Conservation (phyloP, 2,113 vertebrate species). For the Okapia johnstoni region DNA sequence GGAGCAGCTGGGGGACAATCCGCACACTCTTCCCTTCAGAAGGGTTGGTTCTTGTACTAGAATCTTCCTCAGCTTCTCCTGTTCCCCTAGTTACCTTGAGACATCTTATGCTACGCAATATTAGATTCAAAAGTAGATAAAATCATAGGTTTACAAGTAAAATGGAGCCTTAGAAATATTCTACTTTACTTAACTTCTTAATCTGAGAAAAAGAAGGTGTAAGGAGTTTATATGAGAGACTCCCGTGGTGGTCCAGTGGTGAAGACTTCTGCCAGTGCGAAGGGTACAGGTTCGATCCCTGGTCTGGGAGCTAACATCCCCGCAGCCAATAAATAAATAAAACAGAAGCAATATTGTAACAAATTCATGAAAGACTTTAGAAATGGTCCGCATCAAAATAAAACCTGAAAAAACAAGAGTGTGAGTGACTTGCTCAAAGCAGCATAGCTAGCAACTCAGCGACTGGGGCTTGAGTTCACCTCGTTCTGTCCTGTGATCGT, state of each 20-base stretch:
- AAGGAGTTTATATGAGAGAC: neutral
- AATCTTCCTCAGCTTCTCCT: neutral
- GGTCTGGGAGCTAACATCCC: neutral
- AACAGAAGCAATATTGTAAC: neutral
- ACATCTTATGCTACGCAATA: neutral
- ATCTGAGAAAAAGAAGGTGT: neutral
- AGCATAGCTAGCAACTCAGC: neutral
- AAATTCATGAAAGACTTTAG: neutral
- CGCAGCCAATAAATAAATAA: neutral
- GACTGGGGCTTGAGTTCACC: neutral
- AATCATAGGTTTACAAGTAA: neutral
- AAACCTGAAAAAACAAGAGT: neutral
- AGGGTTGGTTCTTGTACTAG: accelerated
- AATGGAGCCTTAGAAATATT: neutral
- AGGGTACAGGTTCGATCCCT: neutral
- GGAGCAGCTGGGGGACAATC: neutral
- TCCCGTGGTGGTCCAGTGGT: accelerated
- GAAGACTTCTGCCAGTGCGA: neutral
- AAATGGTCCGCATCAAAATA: neutral
- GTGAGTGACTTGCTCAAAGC: neutral
- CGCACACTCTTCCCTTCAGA: neutral
- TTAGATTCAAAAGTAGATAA: neutral
- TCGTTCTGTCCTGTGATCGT: neutral
- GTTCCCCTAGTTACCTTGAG: neutral
- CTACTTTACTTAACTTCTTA: neutral